Evolutionary conservation across 1,140 invertebrate genomes (phyloP).

Genomic region (Nebria ingens): DNA sequence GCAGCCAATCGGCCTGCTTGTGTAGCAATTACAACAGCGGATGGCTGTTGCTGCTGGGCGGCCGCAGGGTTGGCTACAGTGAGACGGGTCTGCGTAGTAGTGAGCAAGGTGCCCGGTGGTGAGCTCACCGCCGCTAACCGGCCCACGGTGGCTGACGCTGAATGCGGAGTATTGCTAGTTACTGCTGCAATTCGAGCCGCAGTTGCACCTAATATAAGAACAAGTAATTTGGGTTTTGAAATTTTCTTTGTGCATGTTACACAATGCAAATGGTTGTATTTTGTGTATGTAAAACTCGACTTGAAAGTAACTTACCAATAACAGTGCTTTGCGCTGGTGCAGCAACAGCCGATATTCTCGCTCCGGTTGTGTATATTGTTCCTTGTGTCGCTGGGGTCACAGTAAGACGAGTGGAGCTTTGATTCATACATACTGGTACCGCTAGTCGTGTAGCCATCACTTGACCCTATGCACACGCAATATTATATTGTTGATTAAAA

Average conservation of each 20-base stretch:
- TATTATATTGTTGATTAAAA: neutral
- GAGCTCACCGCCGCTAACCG: neutral
- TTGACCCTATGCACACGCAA: slow-evolving; percentile 24
- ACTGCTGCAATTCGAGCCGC: neutral
- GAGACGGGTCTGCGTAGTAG: neutral
- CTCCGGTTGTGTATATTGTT: slow-evolving; percentile 22
- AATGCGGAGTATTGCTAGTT: neutral
- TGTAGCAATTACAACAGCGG: slow-evolving; percentile 4
- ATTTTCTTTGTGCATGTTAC: too few relatives aligned
- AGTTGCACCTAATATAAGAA: too few relatives aligned
- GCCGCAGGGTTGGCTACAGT: neutral
- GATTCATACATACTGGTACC: slow-evolving; percentile 24
- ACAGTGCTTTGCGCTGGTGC: slow-evolving; percentile 19
- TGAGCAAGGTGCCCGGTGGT: neutral
- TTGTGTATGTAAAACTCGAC: neutral
- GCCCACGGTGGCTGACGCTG: neutral
- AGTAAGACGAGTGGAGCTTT: slow-evolving; percentile 22
- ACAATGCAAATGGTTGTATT: too few relatives aligned
- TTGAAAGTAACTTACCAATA: slow-evolving; percentile 14
- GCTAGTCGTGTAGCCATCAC: slow-evolving; percentile 27
- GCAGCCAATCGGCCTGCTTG: slow-evolving; percentile 4
- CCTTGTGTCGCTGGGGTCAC: slow-evolving; percentile 24
- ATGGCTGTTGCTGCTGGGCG: neutral
- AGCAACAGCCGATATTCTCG: slow-evolving; percentile 25
- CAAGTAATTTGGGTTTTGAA: too few relatives aligned